Base-by-base conservation (phyloP, 2,797 vertebrate species). In the Meda fulgida region DNA sequence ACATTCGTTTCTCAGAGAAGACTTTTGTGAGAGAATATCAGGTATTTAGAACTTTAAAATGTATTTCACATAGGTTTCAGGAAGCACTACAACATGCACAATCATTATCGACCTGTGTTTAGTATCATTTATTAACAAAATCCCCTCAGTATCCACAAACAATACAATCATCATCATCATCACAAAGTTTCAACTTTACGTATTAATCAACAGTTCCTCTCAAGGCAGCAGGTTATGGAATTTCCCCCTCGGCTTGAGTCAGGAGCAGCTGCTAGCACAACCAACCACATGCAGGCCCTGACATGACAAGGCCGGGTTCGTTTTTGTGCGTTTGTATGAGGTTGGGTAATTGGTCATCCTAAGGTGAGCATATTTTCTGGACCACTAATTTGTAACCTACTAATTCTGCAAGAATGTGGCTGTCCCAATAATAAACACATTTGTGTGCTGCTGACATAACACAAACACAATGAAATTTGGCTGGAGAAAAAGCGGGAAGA, bases 171-270 rank as follows among this genome's bases (percentile, higher is more conserved):
- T 31, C 36, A 36, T 31, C 31, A 31, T 3, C 48, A 69, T 7
- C 72, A 36, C 58, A 18, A 83, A 69, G 10, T 36, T 65, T 53
- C 40, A 67, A 21, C 31, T 53, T 66, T 1, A 66, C 16, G 23
- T 23, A 77, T 43, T 60, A 69, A 46, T 8, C 26, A 58, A 63
- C 36, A 48, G 38, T 36, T 72, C 16, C 40, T 84, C 26, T 80
- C 2, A 7, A 43, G 9, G 23, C 23, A 65, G 55, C 23, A 40
- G 76, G 14, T 48, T 77, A 29, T 18, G 67, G 69, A 46, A 79
- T 79, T 80, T 80, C 70, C 67, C 16, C 40, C 11, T 53, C 7
- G 7, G 26, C 29, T 79, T 88, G 89, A 89, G 89, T 89, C 85
- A 88, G 78, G 77, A 67, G 71, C 77, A 81, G 63, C 81, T 85